Base-by-base conservation (phyloP, 2,888 invertebrate species). In the Cheilosia vulpina region DNA sequence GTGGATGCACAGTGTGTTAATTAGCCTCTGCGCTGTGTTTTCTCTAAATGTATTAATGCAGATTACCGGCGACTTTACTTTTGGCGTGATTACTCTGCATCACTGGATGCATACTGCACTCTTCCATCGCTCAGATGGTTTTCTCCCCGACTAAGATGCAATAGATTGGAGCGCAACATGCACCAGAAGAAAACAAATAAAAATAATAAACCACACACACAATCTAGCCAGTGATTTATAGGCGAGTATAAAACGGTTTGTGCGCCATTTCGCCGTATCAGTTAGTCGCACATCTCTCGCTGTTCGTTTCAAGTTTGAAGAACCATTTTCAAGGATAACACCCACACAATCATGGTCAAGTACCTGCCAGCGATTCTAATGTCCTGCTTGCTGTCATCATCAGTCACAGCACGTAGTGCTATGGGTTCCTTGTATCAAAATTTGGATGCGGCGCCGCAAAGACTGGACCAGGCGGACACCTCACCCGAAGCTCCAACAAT, bases 211-310 rank as follows among this genome's bases (percentile, higher is more conserved):
- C 11, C 4, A 38, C 38, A 58, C 21, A 11, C 31, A 34, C 24
- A 34, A 58, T 55, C 38, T 71, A 24, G 3, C 47, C 7, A 1
- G 41, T 50, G 38, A 68, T 58, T 76, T 72, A 76, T 66, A 77
- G 75, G 72, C 83, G 85, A 88, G 90, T 91, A 91, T 90, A 90
- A 90, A 91, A 91, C 88, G 87, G 89, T 89, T 89, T 87, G 88
- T 88, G 87, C 78, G 81, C 85, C 88, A 88, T 87, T 88, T 88
- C 87, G 84, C 87, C 85, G 88, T 88, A 89, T 89, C 90, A 90
- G 90, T 91, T 88, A 45, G 34, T 50, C 45, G 45, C 38, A 76
- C 31, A 50, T 50, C 38, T 80, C 55, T 55, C 52, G 81, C 57
- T 9, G 31, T 71, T 85, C 9, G 71, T 62, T 68, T 72, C 21